These are phyloP conservation scores for Bergia sp. DNA, from an alignment of 92 coral and sea anemone genomes.

Conservation along the genomic window DNA sequence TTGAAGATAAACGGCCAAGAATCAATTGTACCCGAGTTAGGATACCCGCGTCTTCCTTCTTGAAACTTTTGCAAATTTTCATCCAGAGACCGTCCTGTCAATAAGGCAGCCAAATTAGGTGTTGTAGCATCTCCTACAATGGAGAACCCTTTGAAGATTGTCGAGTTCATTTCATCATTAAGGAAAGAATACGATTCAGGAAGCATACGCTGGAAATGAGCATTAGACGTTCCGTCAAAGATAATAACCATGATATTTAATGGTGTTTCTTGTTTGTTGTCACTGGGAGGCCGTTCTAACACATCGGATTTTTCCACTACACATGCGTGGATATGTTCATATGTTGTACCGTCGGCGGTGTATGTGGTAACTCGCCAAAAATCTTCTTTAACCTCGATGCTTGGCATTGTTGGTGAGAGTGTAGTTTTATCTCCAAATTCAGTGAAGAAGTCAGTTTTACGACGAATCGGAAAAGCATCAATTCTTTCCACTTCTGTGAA, in stretches of 20 bases:
- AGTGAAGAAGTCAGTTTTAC: slow-evolving; percentile 12
- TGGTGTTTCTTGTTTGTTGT: slow-evolving; percentile 45
- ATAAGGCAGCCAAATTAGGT: slow-evolving; percentile 66
- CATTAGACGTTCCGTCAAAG: slow-evolving; percentile 78
- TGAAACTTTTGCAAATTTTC: slow-evolving; percentile 46
- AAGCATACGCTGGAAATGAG: slow-evolving; percentile 79
- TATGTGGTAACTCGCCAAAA: slow-evolving; percentile 51
- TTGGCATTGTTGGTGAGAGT: slow-evolving; percentile 3
- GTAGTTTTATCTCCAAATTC: slow-evolving; percentile 17
- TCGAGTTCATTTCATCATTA: slow-evolving; percentile 56
- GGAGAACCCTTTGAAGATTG: slow-evolving; percentile 64
- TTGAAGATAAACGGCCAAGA: slow-evolving; percentile 76
- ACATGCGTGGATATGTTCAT: slow-evolving; percentile 62
- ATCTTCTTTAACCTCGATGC: slow-evolving; percentile 51
- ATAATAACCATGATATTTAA: slow-evolving; percentile 64
- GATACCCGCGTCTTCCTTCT: slow-evolving; percentile 66
- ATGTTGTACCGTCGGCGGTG: slow-evolving; percentile 30
- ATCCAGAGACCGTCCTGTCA: slow-evolving; percentile 59
- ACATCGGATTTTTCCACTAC: slow-evolving; percentile 69
- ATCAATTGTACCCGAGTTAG: slow-evolving; percentile 58
- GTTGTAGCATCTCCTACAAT: slow-evolving; percentile 78
- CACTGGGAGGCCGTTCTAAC: slow-evolving; percentile 44
- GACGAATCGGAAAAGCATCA: slow-evolving; percentile 30
- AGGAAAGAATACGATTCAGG: slow-evolving; percentile 65
- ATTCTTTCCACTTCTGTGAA: slow-evolving; percentile 9